Evolutionary conservation across 2,888 invertebrate genomes (phyloP).

Genomic region (Clepsis dumicolana): DNA sequence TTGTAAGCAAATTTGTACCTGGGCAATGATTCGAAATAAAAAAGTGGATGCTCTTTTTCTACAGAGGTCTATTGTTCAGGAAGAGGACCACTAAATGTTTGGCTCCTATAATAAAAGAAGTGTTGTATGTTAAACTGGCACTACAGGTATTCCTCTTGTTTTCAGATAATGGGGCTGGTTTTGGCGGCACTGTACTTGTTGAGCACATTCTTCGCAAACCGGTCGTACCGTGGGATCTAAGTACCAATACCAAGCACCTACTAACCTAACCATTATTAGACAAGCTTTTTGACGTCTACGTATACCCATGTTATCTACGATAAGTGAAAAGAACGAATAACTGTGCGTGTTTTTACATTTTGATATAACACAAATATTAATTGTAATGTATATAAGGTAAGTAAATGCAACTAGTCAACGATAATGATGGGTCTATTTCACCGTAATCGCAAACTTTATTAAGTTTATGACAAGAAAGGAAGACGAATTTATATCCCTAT

Average conservation of each 20-base stretch:
- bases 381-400: neutral
- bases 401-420: conserved; percentile 10
- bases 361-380: neutral
- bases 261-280: neutral
- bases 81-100: neutral
- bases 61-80: neutral
- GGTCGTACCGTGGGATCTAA: conserved; percentile 90
- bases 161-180: conserved; percentile 91
- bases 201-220: conserved; percentile 92
- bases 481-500: too few relatives aligned
- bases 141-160: conserved; percentile 60
- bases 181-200: conserved; percentile 90
- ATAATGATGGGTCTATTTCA: neutral
- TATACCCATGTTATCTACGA: neutral
- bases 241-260: conserved; percentile 2
- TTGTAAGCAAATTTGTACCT: neutral
- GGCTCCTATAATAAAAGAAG: neutral
- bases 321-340: neutral
- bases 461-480: too few relatives aligned
- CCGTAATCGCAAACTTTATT: too few relatives aligned
- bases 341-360: neutral
- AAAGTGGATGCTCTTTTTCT: neutral
- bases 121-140: neutral
- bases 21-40: neutral
- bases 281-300: conserved; percentile 2